Conservation (phyloP, 2,888 invertebrate species). For the Phortica okadai region DNA sequence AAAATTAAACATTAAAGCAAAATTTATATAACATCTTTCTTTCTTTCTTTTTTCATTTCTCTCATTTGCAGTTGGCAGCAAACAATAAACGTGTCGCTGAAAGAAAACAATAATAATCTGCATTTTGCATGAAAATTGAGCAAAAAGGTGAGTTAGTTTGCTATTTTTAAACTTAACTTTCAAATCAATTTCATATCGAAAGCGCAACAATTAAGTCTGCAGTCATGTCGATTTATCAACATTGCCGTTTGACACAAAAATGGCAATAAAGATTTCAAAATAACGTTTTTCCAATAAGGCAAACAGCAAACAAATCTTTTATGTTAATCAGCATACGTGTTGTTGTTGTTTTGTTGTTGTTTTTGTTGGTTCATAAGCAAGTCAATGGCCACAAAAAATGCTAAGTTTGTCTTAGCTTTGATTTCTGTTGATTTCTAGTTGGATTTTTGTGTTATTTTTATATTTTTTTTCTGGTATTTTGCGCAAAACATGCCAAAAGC, state of each 20-base stretch:
- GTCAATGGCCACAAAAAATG: conserved; percentile 39
- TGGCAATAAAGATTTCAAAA: conserved; percentile 58
- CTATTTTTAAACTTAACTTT: neutral
- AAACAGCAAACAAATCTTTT: conserved; percentile 57
- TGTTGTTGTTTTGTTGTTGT: conserved; percentile 46
- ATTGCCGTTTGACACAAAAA: conserved; percentile 60
- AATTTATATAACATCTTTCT: conserved; percentile 32
- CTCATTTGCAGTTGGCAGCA: conserved; percentile 9
- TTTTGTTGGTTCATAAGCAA: conserved; percentile 44
- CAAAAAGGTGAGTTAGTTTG: conserved; percentile 52
- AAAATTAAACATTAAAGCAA: conserved; percentile 12
- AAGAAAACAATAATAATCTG: neutral
- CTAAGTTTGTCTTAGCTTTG: neutral
- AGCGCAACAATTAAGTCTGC: neutral
- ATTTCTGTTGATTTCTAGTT: conserved; percentile 4
- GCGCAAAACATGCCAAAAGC: conserved; percentile 4
- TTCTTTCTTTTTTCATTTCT: conserved; percentile 58
- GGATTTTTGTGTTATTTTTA: conserved; percentile 5
- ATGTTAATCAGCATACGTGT: conserved; percentile 70
- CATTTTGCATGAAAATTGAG: conserved; percentile 63
- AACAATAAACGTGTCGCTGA: too few species aligned
- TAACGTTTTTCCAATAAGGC: conserved; percentile 41
- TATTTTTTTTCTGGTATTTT: neutral
- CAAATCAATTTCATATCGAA: neutral
- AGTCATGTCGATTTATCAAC: conserved; percentile 7